A percentile compares a stretch with the other conserved stretches of the same genome.
Evolutionary conservation across 2,113 vertebrate species (phyloP).

Genomic region (Hippocampus zosterae): DNA sequence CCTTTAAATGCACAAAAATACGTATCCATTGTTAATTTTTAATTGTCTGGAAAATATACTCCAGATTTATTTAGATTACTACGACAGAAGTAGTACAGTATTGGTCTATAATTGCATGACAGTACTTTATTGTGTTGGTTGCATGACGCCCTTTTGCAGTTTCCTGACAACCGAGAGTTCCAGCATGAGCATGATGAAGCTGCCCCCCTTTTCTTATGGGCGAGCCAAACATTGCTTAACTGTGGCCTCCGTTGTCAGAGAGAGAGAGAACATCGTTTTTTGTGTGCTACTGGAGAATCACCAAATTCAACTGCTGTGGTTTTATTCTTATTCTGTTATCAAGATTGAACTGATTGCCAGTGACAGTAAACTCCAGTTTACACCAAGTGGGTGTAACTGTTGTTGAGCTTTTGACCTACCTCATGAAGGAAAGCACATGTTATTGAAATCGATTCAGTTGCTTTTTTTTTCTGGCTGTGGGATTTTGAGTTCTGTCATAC

Average conservation of each 20-base stretch:
- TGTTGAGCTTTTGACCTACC: neutral
- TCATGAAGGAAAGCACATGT: neutral
- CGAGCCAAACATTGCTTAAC: conserved; percentile 5
- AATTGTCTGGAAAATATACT: too few relatives aligned
- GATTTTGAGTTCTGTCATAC: neutral
- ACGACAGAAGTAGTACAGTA: neutral
- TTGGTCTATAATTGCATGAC: neutral
- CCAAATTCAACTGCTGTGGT: neutral
- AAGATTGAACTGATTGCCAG: neutral
- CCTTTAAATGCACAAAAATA: neutral
- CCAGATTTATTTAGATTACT: neutral
- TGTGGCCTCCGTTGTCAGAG: conserved; percentile 1
- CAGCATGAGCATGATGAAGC: conserved; percentile 22
- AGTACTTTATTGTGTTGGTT: neutral
- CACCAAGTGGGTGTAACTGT: neutral
- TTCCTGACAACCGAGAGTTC: conserved; percentile 42
- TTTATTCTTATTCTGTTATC: neutral
- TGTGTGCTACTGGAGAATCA: neutral
- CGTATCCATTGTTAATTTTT: neutral
- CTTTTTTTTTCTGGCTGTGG: neutral
- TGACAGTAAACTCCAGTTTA: neutral
- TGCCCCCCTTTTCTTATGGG: neutral
- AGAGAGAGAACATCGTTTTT: neutral
- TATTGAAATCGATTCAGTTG: neutral
- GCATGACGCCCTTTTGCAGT: neutral